Evolutionary conservation across 1,140 invertebrate species (phyloP).

Genomic region (Meloidogyne floridensis): DNA sequence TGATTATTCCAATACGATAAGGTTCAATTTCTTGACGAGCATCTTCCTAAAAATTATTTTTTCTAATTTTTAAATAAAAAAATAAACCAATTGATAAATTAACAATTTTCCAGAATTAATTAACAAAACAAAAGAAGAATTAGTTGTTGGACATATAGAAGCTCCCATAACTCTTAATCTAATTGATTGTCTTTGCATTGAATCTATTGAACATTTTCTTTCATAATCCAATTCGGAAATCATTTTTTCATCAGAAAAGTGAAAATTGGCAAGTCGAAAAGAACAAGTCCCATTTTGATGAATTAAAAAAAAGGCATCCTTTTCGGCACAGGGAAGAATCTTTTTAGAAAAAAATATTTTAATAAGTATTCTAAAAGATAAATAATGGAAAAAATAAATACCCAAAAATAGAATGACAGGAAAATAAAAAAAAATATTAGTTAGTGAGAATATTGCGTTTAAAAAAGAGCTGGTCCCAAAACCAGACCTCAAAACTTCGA

Average conservation of each 20-base stretch:
- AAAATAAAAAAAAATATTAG: too few relatives aligned
- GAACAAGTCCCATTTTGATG: conserved; percentile 49
- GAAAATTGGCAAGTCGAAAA: conserved; percentile 39
- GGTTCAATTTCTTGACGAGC: conserved; percentile 9
- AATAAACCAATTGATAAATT: conserved; percentile 46
- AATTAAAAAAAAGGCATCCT: conserved; percentile 53
- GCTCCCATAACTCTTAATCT: conserved; percentile 44
- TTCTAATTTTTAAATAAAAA: background rate
- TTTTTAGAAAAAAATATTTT: conserved; percentile 8
- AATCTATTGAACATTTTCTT: conserved; percentile 25
- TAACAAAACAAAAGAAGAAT: conserved; percentile 45
- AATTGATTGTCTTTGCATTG: conserved; percentile 44
- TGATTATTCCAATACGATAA: conserved; percentile 13
- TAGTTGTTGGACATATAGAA: conserved; percentile 41
- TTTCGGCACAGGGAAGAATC: conserved; percentile 44
- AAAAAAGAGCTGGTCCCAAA: too few relatives aligned
- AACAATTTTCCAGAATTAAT: conserved; percentile 48
- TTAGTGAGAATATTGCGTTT: too few relatives aligned
- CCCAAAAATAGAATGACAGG: too few relatives aligned
- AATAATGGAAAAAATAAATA: background rate
- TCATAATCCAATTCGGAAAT: conserved; percentile 40
- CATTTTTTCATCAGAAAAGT: conserved; percentile 29
- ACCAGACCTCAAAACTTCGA: too few relatives aligned
- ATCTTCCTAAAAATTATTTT: conserved; percentile 13
- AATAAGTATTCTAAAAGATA: background rate